Base-by-base conservation (phyloP, 2,888 invertebrate genomes). In the Troides oblongomaculatus region DNA sequence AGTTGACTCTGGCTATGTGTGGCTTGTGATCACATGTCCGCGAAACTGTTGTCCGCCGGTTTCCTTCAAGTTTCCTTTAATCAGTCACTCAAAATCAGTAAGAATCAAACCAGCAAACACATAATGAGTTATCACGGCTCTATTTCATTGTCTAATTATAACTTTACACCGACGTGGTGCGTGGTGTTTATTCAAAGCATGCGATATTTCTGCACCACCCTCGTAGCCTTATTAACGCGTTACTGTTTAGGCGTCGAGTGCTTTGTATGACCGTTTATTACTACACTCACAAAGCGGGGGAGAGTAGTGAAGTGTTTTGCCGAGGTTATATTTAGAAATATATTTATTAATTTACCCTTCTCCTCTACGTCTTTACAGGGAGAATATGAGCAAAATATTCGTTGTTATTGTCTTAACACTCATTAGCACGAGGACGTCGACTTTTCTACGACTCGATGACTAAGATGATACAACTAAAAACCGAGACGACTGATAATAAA, bases 171-270 rank as follows among this genome's bases (percentile, higher is more conserved):
- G 66, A 59, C 59, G 70, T 43, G 59, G 50, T 63, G 50, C 66
- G 70, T 70, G 66, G 62, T 70, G 63, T 70, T 63, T 66, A 66
- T 69, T 65, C 62, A 69, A 69, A 64, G 65, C 56, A 59, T 62
- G 70, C 66, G 63, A 63, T 70, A 62, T 70, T 70, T 70, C 63
- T 60, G 70, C 63, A 59, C 63, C 50, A 64, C 65, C 56, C 64
- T 57, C 65, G 66, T 25, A 59, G 46, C 25, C 60, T 46, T 70
- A 70, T 66, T 70, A 63, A 62, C 63, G 59, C 62, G 66, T 64
- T 64, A 25, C 62, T 62, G 66, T 70, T 66, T 66, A 66, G 63
- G 63, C 70, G 70, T 66, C 58, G 60, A 65, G 66, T 58, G 53
- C 60, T 25, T 60, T 64, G 68, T 68, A 12, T 17, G 58, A 57